Percentiles rank a stretch among this genome's conserved stretches.
phyloP scores from a whole-genome alignment of 1,140 invertebrate species.

The Aradophagus sp. region DNA sequence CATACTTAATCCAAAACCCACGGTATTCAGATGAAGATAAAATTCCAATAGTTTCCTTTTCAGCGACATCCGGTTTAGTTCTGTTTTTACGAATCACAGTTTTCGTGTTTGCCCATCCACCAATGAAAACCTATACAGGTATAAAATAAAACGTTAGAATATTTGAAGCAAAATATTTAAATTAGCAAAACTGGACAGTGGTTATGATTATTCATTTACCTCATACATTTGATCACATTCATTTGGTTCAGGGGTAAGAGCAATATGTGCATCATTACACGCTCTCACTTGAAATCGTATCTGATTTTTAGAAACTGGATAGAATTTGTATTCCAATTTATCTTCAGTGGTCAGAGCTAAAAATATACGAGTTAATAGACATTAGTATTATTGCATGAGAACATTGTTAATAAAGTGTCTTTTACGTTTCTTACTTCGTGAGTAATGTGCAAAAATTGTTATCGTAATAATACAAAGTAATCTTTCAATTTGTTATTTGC shows the following conservation, averaged over 20 bases:
- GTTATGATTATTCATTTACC: too few species aligned
- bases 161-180: not conserved
- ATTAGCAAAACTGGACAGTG: too few species aligned
- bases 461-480: too few species aligned
- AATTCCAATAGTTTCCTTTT: slow-evolving; percentile 82
- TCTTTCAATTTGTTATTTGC: too few species aligned
- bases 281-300: slow-evolving; percentile 85
- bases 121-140: slow-evolving; percentile 81
- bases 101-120: slow-evolving; percentile 88
- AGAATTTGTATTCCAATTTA: slow-evolving; percentile 87
- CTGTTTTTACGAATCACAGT: slow-evolving; percentile 88
- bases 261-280: slow-evolving; percentile 86
- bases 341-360: slow-evolving; percentile 84
- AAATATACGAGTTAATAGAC: too few species aligned
- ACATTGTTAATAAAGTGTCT: too few species aligned
- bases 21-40: slow-evolving; percentile 82
- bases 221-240: slow-evolving; percentile 78
- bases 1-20: slow-evolving; percentile 84
- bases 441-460: too few species aligned
- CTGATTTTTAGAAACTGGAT: slow-evolving; percentile 79
- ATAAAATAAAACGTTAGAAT: not conserved
- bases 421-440: too few species aligned
- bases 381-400: too few species aligned
- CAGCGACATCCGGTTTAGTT: slow-evolving; percentile 84
- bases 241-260: slow-evolving; percentile 79